A percentile compares a stretch with the other conserved stretches of the same genome.
phyloP scores from a whole-genome alignment of 2,797 vertebrate species.

The Jordanella pulchra region DNA sequence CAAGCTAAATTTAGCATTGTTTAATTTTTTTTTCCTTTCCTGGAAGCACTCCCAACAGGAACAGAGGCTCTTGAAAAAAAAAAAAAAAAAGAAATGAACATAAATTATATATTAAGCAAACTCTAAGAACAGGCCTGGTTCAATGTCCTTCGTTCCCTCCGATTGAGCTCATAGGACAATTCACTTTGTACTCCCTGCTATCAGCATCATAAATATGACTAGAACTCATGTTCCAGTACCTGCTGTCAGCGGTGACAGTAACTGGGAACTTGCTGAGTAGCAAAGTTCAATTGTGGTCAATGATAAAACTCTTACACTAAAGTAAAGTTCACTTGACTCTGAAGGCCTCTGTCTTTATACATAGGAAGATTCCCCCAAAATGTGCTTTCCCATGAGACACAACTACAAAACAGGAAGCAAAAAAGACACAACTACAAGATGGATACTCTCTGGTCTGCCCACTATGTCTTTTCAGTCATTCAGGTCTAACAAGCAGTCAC shows the following conservation, averaged over 20 bases:
- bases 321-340: slow-evolving; percentile 76
- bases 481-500: slow-evolving; percentile 5
- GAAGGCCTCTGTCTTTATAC: slow-evolving; percentile 13
- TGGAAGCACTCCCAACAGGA: slow-evolving; percentile 41
- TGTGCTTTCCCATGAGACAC: slow-evolving; percentile 14
- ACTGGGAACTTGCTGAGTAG: slow-evolving; percentile 51
- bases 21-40: slow-evolving; percentile 29
- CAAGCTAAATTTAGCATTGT: slow-evolving; percentile 57
- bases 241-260: slow-evolving; percentile 39
- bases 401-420: slow-evolving; percentile 5
- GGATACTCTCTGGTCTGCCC: slow-evolving; percentile 17
- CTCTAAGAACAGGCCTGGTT: slow-evolving; percentile 30
- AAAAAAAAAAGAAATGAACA: slow-evolving; percentile 42
- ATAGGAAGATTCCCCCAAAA: slow-evolving; percentile 44
- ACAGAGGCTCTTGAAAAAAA: slow-evolving; percentile 29
- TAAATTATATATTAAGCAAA: slow-evolving; percentile 48
- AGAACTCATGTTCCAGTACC: slow-evolving; percentile 46
- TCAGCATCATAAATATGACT: slow-evolving; percentile 59
- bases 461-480: slow-evolving; percentile 5
- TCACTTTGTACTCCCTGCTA: slow-evolving; percentile 24
- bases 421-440: slow-evolving; percentile 16
- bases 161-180: slow-evolving; percentile 42
- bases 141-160: slow-evolving; percentile 52
- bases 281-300: slow-evolving; percentile 78
- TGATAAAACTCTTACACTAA: slow-evolving; percentile 76